Evolutionary conservation across 1,140 invertebrate species (phyloP), one percentile per base, ranked within the genome.

Genomic region (Tribolium madens): DNA sequence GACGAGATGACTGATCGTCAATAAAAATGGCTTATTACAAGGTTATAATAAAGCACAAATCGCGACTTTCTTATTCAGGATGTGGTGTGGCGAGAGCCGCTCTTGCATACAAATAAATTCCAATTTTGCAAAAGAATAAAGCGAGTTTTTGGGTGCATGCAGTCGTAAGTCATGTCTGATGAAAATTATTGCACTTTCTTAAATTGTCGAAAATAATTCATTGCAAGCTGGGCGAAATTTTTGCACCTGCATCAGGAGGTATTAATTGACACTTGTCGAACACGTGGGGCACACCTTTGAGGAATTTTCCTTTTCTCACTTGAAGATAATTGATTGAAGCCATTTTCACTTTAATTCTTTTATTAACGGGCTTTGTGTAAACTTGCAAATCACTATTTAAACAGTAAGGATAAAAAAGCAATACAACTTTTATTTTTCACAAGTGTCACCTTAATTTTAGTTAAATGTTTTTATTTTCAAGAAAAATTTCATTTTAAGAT

Each of bases 11-110:
- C 52, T 18, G 18, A 21, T 10, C 18, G 52, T 57, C 21, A 57
- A 57, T 57, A 57, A 57, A 57, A 57, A 57, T 57, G 52, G 13
- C 52, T 57, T 57, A 21, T 17, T 57, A 21, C 15, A 57, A 57
- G 52, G 14, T 57, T 57, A 18, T 21, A 18, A 57, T 57, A 18
- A 57, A n/a, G 7, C 14, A 21, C 13, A 57, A 57, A 57, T 17
- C 17, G 1, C 52, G 9, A 57, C 52, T 57, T 21, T 57, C 52
- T 57, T 42, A 42, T 42, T 57, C 52, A 12, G 18, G 17, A 57
- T n/a, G 13, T 57, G 52, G 1, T 10, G 14, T 57, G 2, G n/a
- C 9, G n/a, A 10, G 36, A n/a, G 2, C 9, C 36, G 6, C 2
- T 9, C 21, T 42, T 42, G 52, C 52, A 57, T 57, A 57, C 18